Evolutionary conservation across 1,140 invertebrate genomes (phyloP), one percentile per base, ranked within the genome.

Genomic region (Sminthurides bifidus): DNA sequence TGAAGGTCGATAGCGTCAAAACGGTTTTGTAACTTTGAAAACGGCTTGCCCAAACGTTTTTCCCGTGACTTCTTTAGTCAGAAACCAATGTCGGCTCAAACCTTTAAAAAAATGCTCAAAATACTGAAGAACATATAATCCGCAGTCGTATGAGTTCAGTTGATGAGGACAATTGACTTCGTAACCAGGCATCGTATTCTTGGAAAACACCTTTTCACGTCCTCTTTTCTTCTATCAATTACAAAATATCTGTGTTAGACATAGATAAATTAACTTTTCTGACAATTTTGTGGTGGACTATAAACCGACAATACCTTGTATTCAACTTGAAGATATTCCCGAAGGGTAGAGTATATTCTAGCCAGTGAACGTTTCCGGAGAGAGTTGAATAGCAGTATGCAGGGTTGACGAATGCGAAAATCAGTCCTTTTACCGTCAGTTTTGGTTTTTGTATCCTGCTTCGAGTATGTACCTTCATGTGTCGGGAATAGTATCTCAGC

Each of bases 51-150:
- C n/a, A n/a, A n/a, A n/a, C n/a, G n/a, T n/a, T n/a, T n/a, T n/a
- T n/a, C n/a, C n/a, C n/a, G n/a, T n/a, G n/a, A n/a, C n/a, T n/a
- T n/a, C n/a, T n/a, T n/a, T n/a, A n/a, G n/a, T n/a, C n/a, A n/a
- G n/a, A n/a, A n/a, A n/a, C n/a, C n/a, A n/a, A n/a, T n/a, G n/a
- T n/a, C n/a, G n/a, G n/a, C n/a, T n/a, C n/a, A n/a, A n/a, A n/a
- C n/a, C n/a, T n/a, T n/a, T n/a, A n/a, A 97, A 94, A 75, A 98
- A 98, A 53, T 82, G 83, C 74, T 98, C 92, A 3, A 91, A 90
- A 77, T 94, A 98, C 70, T 97, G 90, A 30, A 98, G 75, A 37
- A 97, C 74, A 73, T 90, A 98, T 5, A 97, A 74, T 2, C 95
- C 95, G 75, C 95, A 98, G 72, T 98, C 95, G 35, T 85, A 90